phyloP scores from a whole-genome alignment of 1,140 invertebrate genomes.

The Pseudomyrmex concolor region DNA sequence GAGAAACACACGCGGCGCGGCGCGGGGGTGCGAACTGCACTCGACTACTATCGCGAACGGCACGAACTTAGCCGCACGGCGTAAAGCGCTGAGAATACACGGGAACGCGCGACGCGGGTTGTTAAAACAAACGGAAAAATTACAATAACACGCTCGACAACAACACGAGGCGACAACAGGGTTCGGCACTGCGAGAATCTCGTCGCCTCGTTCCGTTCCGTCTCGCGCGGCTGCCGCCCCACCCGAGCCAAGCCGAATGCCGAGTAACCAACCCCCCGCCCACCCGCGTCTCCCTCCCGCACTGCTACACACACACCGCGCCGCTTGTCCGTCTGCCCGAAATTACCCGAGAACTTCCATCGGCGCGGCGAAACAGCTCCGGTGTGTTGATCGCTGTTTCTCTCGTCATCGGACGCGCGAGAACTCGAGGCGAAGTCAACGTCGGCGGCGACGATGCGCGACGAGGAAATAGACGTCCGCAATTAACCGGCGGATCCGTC shows the following conservation, averaged over 20 bases:
- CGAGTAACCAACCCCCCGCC: conserved; percentile 46
- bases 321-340: conserved; percentile 54
- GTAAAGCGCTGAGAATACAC: neutral
- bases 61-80: neutral
- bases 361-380: conserved; percentile 13
- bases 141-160: conserved; percentile 31
- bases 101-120: neutral
- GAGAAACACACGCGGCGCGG: neutral
- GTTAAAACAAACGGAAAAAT: conserved; percentile 29
- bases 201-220: conserved; percentile 49
- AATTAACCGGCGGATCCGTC: neutral
- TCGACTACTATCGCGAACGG: neutral
- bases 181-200: conserved; percentile 70
- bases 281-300: neutral
- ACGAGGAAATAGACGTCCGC: neutral
- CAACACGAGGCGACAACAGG: conserved; percentile 58
- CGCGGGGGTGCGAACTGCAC: neutral
- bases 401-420: neutral
- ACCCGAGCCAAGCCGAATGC: conserved; percentile 63
- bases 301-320: neutral
- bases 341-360: conserved; percentile 56
- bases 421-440: neutral
- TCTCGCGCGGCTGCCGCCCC: conserved; percentile 61
- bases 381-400: neutral
- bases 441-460: conserved; percentile 13